Conservation (phyloP, 2,888 invertebrate genomes). For the Sminthurinus aureus region DNA sequence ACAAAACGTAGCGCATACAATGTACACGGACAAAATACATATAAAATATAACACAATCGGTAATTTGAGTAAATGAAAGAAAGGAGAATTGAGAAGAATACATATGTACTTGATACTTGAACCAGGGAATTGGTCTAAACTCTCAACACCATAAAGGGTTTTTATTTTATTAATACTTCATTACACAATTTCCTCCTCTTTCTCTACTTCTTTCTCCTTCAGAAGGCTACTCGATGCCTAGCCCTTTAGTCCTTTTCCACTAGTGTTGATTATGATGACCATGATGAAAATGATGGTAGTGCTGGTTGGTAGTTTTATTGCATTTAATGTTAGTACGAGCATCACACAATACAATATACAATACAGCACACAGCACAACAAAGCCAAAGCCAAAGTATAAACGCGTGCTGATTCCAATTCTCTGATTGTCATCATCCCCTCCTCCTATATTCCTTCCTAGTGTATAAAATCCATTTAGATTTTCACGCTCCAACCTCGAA, state of each 20-base stretch:
- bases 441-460: not conserved
- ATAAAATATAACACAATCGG: not conserved
- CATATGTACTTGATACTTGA: too few relatives aligned
- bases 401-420: slow-evolving; percentile 24
- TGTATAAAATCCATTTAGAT: slow-evolving; percentile 13
- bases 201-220: not conserved
- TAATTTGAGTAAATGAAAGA: not conserved
- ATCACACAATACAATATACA: too few relatives aligned
- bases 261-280: not conserved
- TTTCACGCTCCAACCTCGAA: slow-evolving; percentile 26
- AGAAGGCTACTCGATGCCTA: too few relatives aligned
- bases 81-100: not conserved
- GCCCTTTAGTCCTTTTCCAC: too few relatives aligned
- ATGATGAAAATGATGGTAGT: slow-evolving; percentile 17
- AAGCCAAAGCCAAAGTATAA: not conserved
- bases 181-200: slow-evolving; percentile 28
- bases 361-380: too few relatives aligned
- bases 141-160: not conserved
- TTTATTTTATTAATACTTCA: slow-evolving; percentile 22
- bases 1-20: not conserved
- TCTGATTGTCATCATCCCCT: slow-evolving; percentile 25
- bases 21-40: not conserved
- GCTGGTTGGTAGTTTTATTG: not conserved
- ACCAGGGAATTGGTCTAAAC: not conserved
- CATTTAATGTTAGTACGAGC: too few relatives aligned